phyloP scores from a whole-genome alignment of 2,113 vertebrate genomes.

The Cryptomyrus ogoouensis region DNA sequence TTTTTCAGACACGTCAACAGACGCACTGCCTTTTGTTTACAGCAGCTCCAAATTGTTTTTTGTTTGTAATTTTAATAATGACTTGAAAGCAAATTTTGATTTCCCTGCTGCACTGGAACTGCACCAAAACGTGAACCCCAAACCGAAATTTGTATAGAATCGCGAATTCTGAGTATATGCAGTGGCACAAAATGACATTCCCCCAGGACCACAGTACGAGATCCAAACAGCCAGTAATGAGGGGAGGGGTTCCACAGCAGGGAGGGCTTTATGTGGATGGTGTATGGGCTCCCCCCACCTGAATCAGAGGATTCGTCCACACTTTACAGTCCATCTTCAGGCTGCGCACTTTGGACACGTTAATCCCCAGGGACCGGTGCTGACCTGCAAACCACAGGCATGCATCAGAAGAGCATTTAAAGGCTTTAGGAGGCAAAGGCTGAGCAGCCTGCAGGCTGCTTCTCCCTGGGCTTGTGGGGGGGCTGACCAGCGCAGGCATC shows the following conservation, averaged over 20 bases:
- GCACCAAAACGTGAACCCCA: not conserved
- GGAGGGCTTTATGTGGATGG: not conserved
- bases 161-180: not conserved
- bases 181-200: not conserved
- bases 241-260: not conserved
- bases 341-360: constrained; percentile 60
- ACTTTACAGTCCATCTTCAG: constrained; percentile 63
- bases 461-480: too few species aligned
- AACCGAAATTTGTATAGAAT: not conserved
- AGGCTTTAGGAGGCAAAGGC: not conserved
- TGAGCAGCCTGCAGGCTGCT: not conserved
- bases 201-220: not conserved
- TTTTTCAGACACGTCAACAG: not conserved
- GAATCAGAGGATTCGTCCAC: constrained; percentile 60
- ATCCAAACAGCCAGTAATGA: not conserved
- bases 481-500: constrained; percentile 58
- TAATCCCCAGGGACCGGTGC: constrained; percentile 52
- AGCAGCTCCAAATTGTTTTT: not conserved
- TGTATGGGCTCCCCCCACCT: constrained; percentile 31
- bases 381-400: constrained; percentile 42
- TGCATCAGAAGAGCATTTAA: not conserved
- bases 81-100: not conserved
- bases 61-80: not conserved
- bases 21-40: not conserved
- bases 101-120: not conserved